Evolutionary conservation across 2,797 vertebrate species (phyloP).

Genomic region (Hyperoplus lanceolatus): DNA sequence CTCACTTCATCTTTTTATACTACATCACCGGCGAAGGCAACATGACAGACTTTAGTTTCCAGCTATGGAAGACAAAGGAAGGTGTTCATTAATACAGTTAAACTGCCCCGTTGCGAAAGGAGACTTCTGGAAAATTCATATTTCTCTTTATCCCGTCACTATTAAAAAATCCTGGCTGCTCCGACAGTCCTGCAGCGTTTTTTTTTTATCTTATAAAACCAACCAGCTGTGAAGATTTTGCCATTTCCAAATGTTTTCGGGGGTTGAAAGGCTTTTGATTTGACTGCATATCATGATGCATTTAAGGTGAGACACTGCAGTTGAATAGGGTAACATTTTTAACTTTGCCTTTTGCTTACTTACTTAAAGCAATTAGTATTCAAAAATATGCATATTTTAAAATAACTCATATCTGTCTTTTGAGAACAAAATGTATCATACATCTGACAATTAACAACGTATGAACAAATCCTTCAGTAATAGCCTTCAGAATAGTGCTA

Average conservation of each 20-base stretch:
- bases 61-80: slow-evolving; percentile 64
- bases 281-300: neutral
- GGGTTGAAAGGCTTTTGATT: slow-evolving; percentile 26
- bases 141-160: slow-evolving; percentile 49
- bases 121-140: slow-evolving; percentile 56
- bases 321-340: too few relatives aligned
- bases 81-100: slow-evolving; percentile 71
- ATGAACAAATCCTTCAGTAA: too few relatives aligned
- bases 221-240: slow-evolving; percentile 11
- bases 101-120: slow-evolving; percentile 54
- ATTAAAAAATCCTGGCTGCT: slow-evolving; percentile 33
- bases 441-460: too few relatives aligned
- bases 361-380: too few relatives aligned
- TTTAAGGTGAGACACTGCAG: neutral
- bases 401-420: too few relatives aligned
- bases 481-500: too few relatives aligned
- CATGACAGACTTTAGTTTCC: slow-evolving; percentile 68
- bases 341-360: too few relatives aligned
- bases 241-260: slow-evolving; percentile 13
- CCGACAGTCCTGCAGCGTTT: slow-evolving; percentile 21
- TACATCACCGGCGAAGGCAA: slow-evolving; percentile 51
- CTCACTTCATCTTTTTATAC: slow-evolving; percentile 62
- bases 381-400: too few relatives aligned
- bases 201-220: slow-evolving; percentile 11
- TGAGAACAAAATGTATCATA: too few relatives aligned